phyloP scores from a whole-genome alignment of 2,797 vertebrate genomes.

The Alca torda region DNA sequence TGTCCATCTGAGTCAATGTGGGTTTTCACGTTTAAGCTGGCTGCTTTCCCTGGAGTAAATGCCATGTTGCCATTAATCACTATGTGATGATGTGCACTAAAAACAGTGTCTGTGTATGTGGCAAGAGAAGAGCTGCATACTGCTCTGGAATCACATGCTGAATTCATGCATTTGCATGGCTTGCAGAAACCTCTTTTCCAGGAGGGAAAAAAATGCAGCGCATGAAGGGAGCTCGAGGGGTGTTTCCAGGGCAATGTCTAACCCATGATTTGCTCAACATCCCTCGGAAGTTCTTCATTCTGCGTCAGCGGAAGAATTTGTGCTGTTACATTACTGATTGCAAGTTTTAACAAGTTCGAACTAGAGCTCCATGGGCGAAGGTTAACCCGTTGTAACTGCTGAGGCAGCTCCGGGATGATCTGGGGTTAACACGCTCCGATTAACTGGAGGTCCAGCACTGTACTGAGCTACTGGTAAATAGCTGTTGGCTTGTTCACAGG shows the following conservation, averaged over 20 bases:
- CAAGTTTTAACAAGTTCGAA: not conserved
- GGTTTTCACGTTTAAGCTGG: constrained; percentile 53
- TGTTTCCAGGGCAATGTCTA: constrained; percentile 1
- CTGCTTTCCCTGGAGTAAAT: constrained; percentile 44
- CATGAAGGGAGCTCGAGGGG: not conserved
- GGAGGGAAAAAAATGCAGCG: rapidly evolving
- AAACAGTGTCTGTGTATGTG: constrained; percentile 24
- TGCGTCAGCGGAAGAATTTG: not conserved
- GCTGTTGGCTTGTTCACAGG: not conserved
- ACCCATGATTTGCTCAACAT: not conserved
- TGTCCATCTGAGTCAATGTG: constrained; percentile 47
- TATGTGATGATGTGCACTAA: constrained; percentile 25
- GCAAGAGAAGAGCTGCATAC: not conserved
- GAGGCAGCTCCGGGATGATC: not conserved
- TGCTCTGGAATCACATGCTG: not conserved
- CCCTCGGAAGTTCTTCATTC: not conserved
- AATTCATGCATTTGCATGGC: not conserved
- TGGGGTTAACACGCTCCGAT: not conserved
- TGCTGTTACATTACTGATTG: not conserved
- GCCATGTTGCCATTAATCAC: constrained; percentile 52
- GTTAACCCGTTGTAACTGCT: not conserved
- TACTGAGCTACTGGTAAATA: not conserved
- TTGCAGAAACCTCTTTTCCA: not conserved
- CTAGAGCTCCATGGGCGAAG: rapidly evolving
- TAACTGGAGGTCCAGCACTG: not conserved